These are phyloP conservation scores for Epistrophella euchroma DNA, from an alignment of 2,888 invertebrate genomes.

Conservation along the genomic window DNA sequence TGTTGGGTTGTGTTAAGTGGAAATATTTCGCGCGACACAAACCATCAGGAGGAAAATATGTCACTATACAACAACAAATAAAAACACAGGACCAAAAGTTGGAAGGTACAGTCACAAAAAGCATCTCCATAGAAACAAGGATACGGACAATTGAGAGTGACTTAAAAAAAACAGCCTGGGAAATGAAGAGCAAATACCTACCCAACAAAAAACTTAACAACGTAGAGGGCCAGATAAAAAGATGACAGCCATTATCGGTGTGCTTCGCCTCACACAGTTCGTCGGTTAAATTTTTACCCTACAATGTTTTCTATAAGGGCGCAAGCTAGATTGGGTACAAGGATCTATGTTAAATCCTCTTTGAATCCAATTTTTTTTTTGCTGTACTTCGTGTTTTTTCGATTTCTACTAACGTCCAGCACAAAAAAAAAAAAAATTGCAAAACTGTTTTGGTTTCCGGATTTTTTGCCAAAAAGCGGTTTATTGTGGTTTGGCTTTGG, in stretches of 20 bases:
- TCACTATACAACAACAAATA: conserved; percentile 12
- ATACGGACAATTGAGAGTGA: conserved; percentile 30
- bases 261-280: conserved; percentile 55
- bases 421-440: background rate
- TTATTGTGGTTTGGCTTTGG: conserved; percentile 69
- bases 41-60: conserved; percentile 54
- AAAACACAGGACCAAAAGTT: background rate
- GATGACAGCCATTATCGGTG: conserved; percentile 72
- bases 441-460: conserved; percentile 69
- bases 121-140: conserved; percentile 41
- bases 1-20: conserved; percentile 57
- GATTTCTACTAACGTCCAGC: conserved; percentile 68
- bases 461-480: conserved; percentile 75
- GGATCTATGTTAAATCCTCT: conserved; percentile 35
- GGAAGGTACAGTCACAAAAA: conserved; percentile 1
- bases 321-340: conserved; percentile 28
- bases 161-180: conserved; percentile 33
- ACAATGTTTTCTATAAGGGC: conserved; percentile 22
- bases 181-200: conserved; percentile 13
- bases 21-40: conserved; percentile 55
- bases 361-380: conserved; percentile 43
- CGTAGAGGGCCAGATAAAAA: conserved; percentile 64
- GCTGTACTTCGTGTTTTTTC: conserved; percentile 54
- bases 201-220: conserved; percentile 16
- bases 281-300: conserved; percentile 39